Evolutionary conservation across 1,140 invertebrate genomes (phyloP), one percentile per base, ranked within the genome.

Genomic region (Pogonus chalceus): DNA sequence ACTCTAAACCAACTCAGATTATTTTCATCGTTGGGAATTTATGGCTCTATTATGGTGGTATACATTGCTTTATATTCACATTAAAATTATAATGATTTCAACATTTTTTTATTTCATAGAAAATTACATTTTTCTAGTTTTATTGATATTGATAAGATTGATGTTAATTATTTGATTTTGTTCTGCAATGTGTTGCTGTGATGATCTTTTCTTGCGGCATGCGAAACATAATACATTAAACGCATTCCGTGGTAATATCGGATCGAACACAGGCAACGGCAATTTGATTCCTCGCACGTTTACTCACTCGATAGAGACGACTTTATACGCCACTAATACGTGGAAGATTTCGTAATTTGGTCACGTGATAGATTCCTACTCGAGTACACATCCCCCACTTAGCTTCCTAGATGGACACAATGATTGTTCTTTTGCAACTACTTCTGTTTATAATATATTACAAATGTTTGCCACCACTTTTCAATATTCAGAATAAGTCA

Each of bases 391-490:
- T 20, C 22, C 50, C 9, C 31, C 26, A 20, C 12, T 31, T 20
- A 26, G 50, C 14, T 7, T 49, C 14, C 21, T 49, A 31, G 14
- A 49, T 23, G 18, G 9, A 47, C 43, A 20, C n/a, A n/a, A 47
- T 22, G 18, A 26, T 20, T 26, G 48, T 35, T 54, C 48, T 54
- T 49, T 49, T 31, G 53, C 47, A 48, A 48, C 21, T 20, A 49
- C 47, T 47, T 55, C 37, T 55, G 50, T 55, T 50, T 58, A 18
- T 35, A 24, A 20, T n/a, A 23, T 35, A 35, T 53, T 50, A 58
- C 60, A 58, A 62, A 62, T 60, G 55, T 58, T 56, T 60, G 57
- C 35, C 14, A 43, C 56, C 52, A 12, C 7, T 47, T 9, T 10
- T 7, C 7, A 10, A 10, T 7, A 21, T 16, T 23, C 53, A 35